A percentile compares a stretch with the other conserved stretches of the same genome.
Evolutionary conservation across 2,888 invertebrate species (phyloP).

Genomic region (Lithophane leautieri): DNA sequence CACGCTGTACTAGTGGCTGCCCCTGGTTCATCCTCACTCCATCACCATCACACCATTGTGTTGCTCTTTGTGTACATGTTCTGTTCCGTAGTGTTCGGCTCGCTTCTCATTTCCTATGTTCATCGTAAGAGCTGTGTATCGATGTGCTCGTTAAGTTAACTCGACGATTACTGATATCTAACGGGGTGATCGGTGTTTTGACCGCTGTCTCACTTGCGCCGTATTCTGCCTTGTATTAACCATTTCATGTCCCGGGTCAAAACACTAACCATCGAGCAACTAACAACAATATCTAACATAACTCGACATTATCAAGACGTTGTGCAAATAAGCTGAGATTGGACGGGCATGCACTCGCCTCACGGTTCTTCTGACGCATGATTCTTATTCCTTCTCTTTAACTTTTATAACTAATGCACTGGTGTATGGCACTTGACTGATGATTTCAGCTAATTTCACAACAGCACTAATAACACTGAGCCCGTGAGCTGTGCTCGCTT

Average conservation of each 20-base stretch:
- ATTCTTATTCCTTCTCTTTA: slow-evolving; percentile 72
- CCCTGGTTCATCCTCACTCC: slow-evolving; percentile 66
- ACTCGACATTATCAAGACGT: slow-evolving; percentile 66
- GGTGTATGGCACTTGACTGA: slow-evolving; percentile 76
- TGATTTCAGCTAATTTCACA: slow-evolving; percentile 88
- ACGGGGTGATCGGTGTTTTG: slow-evolving; percentile 74
- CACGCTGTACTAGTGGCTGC: slow-evolving; percentile 32
- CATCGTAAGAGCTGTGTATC: slow-evolving; percentile 77
- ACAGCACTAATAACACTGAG: slow-evolving; percentile 78
- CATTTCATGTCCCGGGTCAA: slow-evolving; percentile 62
- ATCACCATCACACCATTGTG: slow-evolving; percentile 70
- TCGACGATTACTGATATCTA: slow-evolving; percentile 50
- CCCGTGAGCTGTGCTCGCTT: slow-evolving; percentile 77
- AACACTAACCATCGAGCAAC: slow-evolving; percentile 70
- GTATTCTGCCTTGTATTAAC: slow-evolving; percentile 35
- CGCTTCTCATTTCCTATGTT: slow-evolving; percentile 78
- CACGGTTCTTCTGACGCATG: slow-evolving; percentile 77
- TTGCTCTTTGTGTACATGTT: slow-evolving; percentile 67
- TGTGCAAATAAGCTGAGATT: slow-evolving; percentile 89
- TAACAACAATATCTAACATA: slow-evolving; percentile 64
- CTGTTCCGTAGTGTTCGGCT: slow-evolving; percentile 56
- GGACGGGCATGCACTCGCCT: slow-evolving; percentile 84
- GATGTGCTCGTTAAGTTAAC: slow-evolving; percentile 73
- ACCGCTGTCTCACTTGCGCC: slow-evolving; percentile 54
- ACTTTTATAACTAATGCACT: slow-evolving; percentile 63